Percentiles rank a stretch among this genome's conserved stretches.
These are phyloP conservation scores for Benthosema pterotum DNA, from an alignment of 2,797 vertebrate genomes.

Conservation along the genomic window DNA sequence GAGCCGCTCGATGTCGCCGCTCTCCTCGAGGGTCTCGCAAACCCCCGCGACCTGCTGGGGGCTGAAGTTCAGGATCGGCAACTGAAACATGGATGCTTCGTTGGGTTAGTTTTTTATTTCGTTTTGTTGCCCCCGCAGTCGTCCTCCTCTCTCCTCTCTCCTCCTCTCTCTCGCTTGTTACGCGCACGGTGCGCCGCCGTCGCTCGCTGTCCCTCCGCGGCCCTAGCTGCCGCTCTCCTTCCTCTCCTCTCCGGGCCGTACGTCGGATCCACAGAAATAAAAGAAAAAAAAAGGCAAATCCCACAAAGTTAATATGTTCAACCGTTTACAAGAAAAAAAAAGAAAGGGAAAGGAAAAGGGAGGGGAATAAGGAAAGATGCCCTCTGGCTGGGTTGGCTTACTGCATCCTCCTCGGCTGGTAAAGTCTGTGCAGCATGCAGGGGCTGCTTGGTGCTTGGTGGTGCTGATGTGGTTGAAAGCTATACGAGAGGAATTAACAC, in stretches of 20 bases:
- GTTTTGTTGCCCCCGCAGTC: constrained; percentile 37
- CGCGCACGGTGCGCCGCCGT: no score
- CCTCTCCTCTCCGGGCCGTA: constrained; percentile 49
- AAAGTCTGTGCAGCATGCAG: no score
- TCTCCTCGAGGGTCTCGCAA: constrained; percentile 99
- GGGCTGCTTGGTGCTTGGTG: no score
- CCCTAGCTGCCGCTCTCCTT: no score
- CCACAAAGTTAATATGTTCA: constrained; percentile 72
- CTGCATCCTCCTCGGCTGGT: constrained; percentile 77
- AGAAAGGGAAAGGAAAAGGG: constrained; percentile 26
- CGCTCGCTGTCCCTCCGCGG: constrained; percentile 29
- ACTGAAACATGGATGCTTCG: constrained; percentile 96
- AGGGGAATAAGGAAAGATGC: constrained; percentile 63
- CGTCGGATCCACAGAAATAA: constrained; percentile 59
- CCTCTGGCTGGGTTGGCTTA: constrained; percentile 70
- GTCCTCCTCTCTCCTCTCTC: constrained; percentile 57
- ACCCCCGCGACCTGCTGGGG: constrained; percentile 99
- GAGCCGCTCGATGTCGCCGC: constrained; percentile 96
- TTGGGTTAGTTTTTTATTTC: no score
- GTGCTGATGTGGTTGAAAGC: constrained; percentile 63
- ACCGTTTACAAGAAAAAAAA: constrained; percentile 52
- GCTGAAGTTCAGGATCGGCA: constrained; percentile 98
- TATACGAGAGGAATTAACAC: constrained; percentile 77
- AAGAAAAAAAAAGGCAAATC: constrained; percentile 62
- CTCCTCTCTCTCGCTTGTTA: constrained; percentile 66